Percentiles rank a stretch among this genome's conserved stretches.
phyloP scores from a whole-genome alignment of 2,113 vertebrate genomes.

The Halichoeres trimaculatus region DNA sequence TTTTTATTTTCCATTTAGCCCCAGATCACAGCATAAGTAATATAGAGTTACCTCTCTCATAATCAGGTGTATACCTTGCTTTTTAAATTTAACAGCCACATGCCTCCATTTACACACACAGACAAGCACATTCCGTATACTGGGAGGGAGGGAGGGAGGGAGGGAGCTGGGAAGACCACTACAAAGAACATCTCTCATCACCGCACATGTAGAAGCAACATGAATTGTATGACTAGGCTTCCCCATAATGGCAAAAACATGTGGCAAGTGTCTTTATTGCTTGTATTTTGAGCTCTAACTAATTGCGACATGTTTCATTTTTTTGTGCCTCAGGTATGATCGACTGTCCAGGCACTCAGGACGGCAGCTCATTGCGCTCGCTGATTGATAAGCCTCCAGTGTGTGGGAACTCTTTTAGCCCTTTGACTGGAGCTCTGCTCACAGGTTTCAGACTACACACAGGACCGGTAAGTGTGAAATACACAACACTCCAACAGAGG shows the following conservation, averaged over 20 bases:
- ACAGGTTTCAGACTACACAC: conserved; percentile 96
- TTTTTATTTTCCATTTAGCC: too few relatives aligned
- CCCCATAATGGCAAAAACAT: background rate
- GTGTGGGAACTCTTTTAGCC: conserved; percentile 94
- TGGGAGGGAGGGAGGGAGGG: too few relatives aligned
- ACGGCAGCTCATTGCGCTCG: conserved; percentile 95
- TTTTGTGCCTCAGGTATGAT: conserved; percentile 88
- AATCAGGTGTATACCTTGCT: too few relatives aligned
- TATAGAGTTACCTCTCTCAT: too few relatives aligned
- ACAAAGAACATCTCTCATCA: too few relatives aligned
- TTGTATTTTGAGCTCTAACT: background rate
- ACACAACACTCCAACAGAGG: background rate
- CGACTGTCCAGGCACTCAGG: conserved; percentile 93
- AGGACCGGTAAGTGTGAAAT: conserved; percentile 86
- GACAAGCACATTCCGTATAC: too few relatives aligned
- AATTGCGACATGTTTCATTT: background rate
- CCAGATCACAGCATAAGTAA: too few relatives aligned
- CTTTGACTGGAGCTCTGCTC: conserved; percentile 92
- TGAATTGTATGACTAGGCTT: background rate
- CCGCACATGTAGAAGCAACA: background rate
- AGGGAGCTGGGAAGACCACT: too few relatives aligned
- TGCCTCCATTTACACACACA: too few relatives aligned
- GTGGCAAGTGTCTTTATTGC: background rate
- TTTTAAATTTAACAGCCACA: too few relatives aligned
- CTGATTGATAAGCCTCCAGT: conserved; percentile 97